A percentile compares a stretch with the other conserved stretches of the same genome.
Conservation (phyloP, 2,113 vertebrate genomes). For the Tor tambroides region DNA sequence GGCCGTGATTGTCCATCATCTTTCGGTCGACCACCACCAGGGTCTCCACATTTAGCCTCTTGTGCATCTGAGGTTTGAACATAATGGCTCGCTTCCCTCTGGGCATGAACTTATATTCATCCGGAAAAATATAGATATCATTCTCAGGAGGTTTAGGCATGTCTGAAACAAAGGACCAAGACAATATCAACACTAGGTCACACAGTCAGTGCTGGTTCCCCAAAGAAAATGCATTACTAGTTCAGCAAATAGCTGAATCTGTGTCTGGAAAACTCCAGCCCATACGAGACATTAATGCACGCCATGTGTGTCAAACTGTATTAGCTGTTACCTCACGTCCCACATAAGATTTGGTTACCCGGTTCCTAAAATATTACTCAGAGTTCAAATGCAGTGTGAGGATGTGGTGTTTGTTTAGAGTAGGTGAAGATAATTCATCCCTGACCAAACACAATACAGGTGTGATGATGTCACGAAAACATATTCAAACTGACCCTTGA, state of each 20-base stretch:
- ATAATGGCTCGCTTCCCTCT: constrained; percentile 78
- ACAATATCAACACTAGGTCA: constrained; percentile 32
- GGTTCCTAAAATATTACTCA: neutral
- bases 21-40: constrained; percentile 87
- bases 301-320: constrained; percentile 28
- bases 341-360: constrained; percentile 7
- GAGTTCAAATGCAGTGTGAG: constrained; percentile 28
- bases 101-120: constrained; percentile 78
- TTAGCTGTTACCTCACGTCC: constrained; percentile 16
- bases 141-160: constrained; percentile 82
- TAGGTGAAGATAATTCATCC: constrained; percentile 26
- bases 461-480: constrained; percentile 41
- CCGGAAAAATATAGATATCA: constrained; percentile 78
- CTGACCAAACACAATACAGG: constrained; percentile 31
- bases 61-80: constrained; percentile 66
- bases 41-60: constrained; percentile 85
- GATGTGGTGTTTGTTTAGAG: constrained; percentile 8
- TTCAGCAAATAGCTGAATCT: neutral
- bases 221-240: neutral
- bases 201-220: neutral
- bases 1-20: constrained; percentile 88
- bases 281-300: constrained; percentile 13
- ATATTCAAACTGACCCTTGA: neutral
- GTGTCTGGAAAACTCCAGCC: constrained; percentile 1
- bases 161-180: constrained; percentile 68